A percentile compares a stretch with the other conserved stretches of the same genome.
These are phyloP conservation scores for Paracentrotus lividus DNA, from an alignment of 53 echinoderm and acorn worm genomes.

Conservation along the genomic window DNA sequence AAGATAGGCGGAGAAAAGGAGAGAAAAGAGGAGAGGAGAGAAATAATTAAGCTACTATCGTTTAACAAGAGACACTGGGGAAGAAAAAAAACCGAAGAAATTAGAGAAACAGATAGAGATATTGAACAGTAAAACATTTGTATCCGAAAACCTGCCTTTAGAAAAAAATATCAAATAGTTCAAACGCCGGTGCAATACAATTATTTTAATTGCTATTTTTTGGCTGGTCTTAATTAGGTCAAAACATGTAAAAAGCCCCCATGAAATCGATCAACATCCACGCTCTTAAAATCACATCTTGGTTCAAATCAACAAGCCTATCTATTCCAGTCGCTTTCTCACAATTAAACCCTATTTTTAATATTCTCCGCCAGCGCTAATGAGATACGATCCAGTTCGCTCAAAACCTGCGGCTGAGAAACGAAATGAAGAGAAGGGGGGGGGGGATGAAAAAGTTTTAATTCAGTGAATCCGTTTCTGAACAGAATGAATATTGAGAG, in stretches of 20 bases:
- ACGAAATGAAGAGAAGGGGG: not conserved
- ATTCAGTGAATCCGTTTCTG: too few relatives aligned
- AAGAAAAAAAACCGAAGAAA: not conserved
- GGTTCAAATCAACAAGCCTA: not conserved
- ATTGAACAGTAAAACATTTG: not conserved
- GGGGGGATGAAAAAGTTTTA: too few relatives aligned
- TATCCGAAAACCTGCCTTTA: not conserved
- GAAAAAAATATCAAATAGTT: too few relatives aligned
- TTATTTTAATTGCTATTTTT: not conserved
- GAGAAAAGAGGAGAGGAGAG: not conserved
- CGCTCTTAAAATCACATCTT: not conserved
- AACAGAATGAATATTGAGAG: constrained; percentile 2
- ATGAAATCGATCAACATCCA: not conserved
- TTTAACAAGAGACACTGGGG: not conserved
- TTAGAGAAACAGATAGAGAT: not conserved
- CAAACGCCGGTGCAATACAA: not conserved
- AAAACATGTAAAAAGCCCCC: not conserved
- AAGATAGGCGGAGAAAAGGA: not conserved
- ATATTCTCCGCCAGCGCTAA: not conserved
- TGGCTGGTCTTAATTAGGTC: not conserved
- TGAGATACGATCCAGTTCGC: not conserved
- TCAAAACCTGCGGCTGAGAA: not conserved
- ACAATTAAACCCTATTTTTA: not conserved
- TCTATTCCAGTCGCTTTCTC: not conserved
- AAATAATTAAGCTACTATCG: too few relatives aligned